Base-by-base conservation (phyloP, 1,140 invertebrate species). In the Hyphantria cunea region DNA sequence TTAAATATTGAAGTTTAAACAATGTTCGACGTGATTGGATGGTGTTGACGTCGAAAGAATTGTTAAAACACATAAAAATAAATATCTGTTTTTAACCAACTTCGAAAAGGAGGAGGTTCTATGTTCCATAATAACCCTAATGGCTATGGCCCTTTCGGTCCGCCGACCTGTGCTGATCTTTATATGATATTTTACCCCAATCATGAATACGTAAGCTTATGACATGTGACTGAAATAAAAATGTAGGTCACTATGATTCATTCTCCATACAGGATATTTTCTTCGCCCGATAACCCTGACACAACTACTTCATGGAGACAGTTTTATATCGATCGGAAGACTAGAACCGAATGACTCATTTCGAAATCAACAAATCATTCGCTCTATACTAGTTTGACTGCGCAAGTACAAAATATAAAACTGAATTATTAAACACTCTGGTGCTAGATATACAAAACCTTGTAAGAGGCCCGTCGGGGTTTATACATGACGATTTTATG, bases 1-100 rank as follows among this genome's bases (percentile, higher is more conserved):
- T 37, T 7, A 15, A 45, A 55, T 44, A 55, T 32, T 54, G 7
- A 42, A 33, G 25, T 10, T 13, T 44, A 44, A 44, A 13, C 41
- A 25, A 54, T 31, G 17, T 25, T 25, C 2, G 17, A 1, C 17
- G 17, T 25, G 17, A 54, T 12, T 33, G 11, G 10, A 12, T 15
- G 32, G 33, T 54, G 32, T 52, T 15, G 10, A 42, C 17, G 2
- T n/a, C 51, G 0, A 45, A 55, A 37, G 7, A 32, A 13, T 37
- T 33, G 49, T 51, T 5, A 25, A 13, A 51, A 51, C 50, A 32
- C 41, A 11, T 37, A 25, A 5, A 25, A 25, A 25, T 3, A 1
- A 25, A 25, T 1, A 25, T 25, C 5, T n/a, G n/a, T n/a, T n/a
- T n/a, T n/a, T n/a, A n/a, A n/a, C n/a, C n/a, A n/a, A n/a, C n/a